phyloP scores from a whole-genome alignment of 1,140 invertebrate genomes.

The Lysiphlebus fabarum region DNA sequence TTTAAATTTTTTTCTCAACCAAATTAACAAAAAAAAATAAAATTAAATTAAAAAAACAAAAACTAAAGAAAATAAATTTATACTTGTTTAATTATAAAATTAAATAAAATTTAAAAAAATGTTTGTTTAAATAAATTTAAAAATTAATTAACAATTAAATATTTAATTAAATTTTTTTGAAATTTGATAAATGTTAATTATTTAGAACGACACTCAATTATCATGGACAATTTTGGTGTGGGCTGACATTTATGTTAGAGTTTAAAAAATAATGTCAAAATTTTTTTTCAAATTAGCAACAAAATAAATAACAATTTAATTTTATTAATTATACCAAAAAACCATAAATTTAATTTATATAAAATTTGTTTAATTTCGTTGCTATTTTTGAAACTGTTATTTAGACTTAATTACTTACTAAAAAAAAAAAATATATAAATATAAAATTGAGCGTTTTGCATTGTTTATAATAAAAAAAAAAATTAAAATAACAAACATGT shows the following conservation, averaged over 20 bases:
- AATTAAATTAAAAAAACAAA: too few relatives aligned
- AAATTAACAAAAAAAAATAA: neutral
- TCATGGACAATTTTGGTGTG: slow-evolving; percentile 56
- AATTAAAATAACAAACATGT: neutral
- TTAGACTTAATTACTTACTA: slow-evolving; percentile 26
- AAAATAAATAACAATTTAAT: slow-evolving; percentile 24
- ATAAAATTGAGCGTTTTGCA: slow-evolving; percentile 35
- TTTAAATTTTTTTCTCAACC: slow-evolving; percentile 13
- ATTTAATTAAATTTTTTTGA: neutral
- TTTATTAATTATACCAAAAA: neutral
- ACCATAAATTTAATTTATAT: slow-evolving; percentile 1
- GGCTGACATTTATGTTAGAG: slow-evolving; percentile 57
- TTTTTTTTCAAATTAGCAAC: slow-evolving; percentile 45
- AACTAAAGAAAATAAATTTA: too few relatives aligned
- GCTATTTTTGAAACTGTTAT: slow-evolving; percentile 41
- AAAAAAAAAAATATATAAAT: slow-evolving; percentile 20
- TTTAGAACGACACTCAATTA: slow-evolving; percentile 36
- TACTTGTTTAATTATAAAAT: too few relatives aligned
- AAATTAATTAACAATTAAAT: neutral
- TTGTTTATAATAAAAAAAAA: slow-evolving; percentile 28
- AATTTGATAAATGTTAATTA: slow-evolving; percentile 18
- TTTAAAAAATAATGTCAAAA: slow-evolving; percentile 50
- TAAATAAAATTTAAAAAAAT: too few relatives aligned
- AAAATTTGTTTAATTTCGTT: slow-evolving; percentile 19
- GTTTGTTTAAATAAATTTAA: neutral